Evolutionary conservation across 2,113 vertebrate genomes (phyloP).

Genomic region (Axis porcinus): DNA sequence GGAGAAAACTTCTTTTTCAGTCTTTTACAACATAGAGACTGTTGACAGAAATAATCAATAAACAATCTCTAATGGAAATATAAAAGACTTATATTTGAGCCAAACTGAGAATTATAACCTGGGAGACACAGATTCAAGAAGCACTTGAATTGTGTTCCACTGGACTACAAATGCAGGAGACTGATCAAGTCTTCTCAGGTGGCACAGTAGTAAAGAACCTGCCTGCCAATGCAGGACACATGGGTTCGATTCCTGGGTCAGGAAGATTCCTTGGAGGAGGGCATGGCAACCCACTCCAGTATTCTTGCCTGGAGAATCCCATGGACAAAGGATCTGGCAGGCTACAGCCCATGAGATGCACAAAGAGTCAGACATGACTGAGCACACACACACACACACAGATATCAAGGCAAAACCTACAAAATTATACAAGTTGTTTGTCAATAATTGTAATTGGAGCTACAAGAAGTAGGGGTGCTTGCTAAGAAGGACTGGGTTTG

Average conservation of each 20-base stretch:
- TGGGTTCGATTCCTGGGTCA: background rate
- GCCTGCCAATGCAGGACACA: background rate
- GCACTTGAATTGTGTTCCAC: background rate
- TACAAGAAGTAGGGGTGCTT: background rate
- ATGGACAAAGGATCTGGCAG: background rate
- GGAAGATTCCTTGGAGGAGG: background rate
- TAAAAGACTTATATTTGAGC: background rate
- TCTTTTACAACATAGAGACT: background rate
- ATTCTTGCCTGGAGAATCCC: background rate
- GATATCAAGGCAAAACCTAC: background rate
- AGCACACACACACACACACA: background rate
- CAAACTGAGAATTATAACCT: background rate
- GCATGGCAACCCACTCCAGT: background rate
- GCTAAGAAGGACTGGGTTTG: background rate
- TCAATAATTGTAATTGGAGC: background rate
- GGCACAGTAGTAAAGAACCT: background rate
- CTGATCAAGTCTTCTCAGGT: background rate
- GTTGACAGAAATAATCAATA: background rate
- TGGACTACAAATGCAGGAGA: background rate
- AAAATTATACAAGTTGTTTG: background rate
- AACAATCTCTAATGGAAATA: background rate
- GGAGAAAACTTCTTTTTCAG: background rate
- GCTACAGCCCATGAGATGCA: background rate
- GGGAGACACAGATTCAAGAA: background rate
- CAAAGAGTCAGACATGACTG: background rate